Evolutionary conservation across 2,888 invertebrate species (phyloP), one percentile per base, ranked within the genome.

Genomic region (Leuctra nigra): DNA sequence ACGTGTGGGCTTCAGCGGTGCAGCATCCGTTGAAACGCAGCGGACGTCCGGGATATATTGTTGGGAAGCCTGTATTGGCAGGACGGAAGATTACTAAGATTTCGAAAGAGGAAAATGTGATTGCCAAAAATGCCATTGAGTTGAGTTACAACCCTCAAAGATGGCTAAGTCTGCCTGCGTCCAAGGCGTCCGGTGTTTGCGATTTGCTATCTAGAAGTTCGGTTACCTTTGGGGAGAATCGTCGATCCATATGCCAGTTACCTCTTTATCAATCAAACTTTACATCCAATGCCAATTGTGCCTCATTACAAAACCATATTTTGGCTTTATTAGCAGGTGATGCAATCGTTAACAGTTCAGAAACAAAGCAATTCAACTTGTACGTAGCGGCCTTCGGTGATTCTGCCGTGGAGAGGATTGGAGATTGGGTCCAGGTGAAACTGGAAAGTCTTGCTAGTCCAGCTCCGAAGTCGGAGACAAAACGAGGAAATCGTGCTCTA

Each of bases 41-140:
- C 72, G 91, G 91, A 2, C 86, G 83, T 69, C 88, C 88, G 1
- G 91, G 91, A 2, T 91, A 91, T 66, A 66, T 81, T 4, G 63
- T 73, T 2, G 83, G 83, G 6, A 78, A 80, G 63, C 87, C 87
- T 0, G 71, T 91, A 29, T 68, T 79, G 59, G 72, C 77, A 54
- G 80, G 79, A 13, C 67, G 60, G 20, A 67, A 70, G 59, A 57
- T 65, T 3, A 52, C 25, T n/a, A 67, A 57, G 61, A 58, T 47
- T 66, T 63, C 39, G 61, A 60, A 55, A 63, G 64, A 18, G 16
- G 57, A 25, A 63, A 64, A 56, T 55, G 61, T 25, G 64, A 24
- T 47, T 16, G 57, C 55, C 4, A 68, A 58, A 63, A 56, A 55
- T 65, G 63, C 58, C 13, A 64, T 64, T n/a, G 47, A 59, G 35